Evolutionary conservation across 2,113 vertebrate genomes (phyloP).

Genomic region (Dipodomys merriami): DNA sequence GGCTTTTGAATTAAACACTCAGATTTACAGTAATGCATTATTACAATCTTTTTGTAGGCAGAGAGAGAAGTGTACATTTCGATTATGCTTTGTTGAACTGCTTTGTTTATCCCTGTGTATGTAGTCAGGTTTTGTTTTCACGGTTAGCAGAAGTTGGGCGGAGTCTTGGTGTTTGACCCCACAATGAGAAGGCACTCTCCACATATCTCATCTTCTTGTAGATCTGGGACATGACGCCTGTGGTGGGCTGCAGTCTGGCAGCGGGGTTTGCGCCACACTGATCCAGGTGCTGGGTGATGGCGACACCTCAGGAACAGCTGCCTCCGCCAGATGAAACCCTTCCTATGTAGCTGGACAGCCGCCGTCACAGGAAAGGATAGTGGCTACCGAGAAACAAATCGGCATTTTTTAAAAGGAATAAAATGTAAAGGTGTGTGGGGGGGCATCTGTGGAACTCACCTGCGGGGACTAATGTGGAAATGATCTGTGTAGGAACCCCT

Average conservation of each 20-base stretch:
- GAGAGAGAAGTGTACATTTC: neutral
- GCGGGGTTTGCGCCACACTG: constrained; percentile 94
- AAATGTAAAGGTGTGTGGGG: constrained; percentile 56
- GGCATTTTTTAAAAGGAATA: constrained; percentile 57
- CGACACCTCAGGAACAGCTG: constrained; percentile 75
- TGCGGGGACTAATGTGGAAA: neutral
- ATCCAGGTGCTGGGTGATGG: constrained; percentile 76
- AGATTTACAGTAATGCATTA: neutral
- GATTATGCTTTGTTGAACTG: neutral
- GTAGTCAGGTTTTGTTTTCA: neutral
- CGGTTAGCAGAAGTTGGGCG: neutral
- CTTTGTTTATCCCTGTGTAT: neutral
- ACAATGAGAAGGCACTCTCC: neutral
- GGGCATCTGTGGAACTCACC: constrained; percentile 64
- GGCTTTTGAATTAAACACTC: neutral
- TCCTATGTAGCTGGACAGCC: constrained; percentile 80
- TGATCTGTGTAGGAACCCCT: constrained; percentile 22
- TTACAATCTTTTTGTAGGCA: neutral
- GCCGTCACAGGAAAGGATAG: constrained; percentile 75
- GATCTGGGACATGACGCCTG: constrained; percentile 99
- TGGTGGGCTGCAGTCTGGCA: constrained; percentile 96
- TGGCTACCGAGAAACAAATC: constrained; percentile 54
- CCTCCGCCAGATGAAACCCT: constrained; percentile 66
- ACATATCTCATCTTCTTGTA: constrained; percentile 78
- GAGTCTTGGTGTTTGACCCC: rapidly evolving